Conservation (phyloP, 2,113 vertebrate species). For the Neofelis nebulosa region DNA sequence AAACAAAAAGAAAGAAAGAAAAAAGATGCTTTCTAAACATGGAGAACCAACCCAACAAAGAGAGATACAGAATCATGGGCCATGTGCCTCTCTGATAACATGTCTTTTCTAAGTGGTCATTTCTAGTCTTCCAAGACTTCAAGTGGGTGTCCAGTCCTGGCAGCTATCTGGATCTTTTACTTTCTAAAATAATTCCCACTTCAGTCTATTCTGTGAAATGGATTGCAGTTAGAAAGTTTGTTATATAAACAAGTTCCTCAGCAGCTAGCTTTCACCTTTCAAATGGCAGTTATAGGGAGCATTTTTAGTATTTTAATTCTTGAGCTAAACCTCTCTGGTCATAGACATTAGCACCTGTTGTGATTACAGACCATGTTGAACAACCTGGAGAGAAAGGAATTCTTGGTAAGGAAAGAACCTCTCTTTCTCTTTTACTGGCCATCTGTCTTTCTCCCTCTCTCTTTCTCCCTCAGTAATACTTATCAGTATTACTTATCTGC, state of each 20-base stretch:
- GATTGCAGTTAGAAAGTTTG: background rate
- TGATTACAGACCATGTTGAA: background rate
- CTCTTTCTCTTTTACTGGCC: background rate
- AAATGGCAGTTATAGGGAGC: background rate
- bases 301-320: background rate
- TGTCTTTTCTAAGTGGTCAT: background rate
- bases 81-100: rapidly evolving
- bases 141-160: too few relatives aligned
- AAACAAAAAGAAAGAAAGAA: background rate
- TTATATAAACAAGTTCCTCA: background rate
- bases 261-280: background rate
- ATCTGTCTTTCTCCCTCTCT: background rate
- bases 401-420: background rate
- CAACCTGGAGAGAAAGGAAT: background rate
- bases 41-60: background rate
- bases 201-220: background rate
- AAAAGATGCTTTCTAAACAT: background rate
- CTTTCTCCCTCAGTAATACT: background rate
- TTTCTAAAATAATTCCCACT: background rate
- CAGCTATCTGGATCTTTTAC: too few relatives aligned
- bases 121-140: background rate
- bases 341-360: background rate
- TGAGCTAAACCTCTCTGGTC: background rate
- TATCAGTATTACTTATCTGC: background rate
- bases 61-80: rapidly evolving